Conservation (phyloP, 2,113 vertebrate species). For the Rhipidura dahli region DNA sequence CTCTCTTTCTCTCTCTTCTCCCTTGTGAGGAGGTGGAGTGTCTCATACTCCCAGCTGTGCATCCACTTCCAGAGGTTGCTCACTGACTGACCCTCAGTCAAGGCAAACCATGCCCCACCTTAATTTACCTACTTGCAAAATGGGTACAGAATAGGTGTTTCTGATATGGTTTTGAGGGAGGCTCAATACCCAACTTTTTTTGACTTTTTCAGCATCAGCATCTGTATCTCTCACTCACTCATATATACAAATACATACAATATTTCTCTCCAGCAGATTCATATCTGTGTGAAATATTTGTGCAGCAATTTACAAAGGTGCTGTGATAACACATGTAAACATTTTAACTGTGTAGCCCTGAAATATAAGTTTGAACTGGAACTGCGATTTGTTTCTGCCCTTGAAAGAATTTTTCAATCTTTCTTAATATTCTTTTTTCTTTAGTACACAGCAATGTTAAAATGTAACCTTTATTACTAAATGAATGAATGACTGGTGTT, state of each 20-base stretch:
- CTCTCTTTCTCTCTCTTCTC: background rate
- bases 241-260: background rate
- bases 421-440: conserved; percentile 5
- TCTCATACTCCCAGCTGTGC: background rate
- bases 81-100: background rate
- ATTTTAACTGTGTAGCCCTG: background rate
- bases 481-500: conserved; percentile 3
- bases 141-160: background rate
- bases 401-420: background rate
- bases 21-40: rapidly evolving
- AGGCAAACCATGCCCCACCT: background rate
- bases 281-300: background rate
- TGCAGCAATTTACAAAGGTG: background rate
- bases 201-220: background rate
- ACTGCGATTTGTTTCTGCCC: background rate
- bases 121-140: background rate
- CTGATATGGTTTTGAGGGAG: background rate
- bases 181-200: background rate
- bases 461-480: conserved; percentile 28
- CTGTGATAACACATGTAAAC: background rate
- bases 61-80: background rate
- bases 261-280: background rate
- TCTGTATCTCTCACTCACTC: background rate
- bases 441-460: background rate
- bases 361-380: conserved; percentile 2